Evolutionary conservation across 2,113 vertebrate genomes (phyloP).

Genomic region (Cinclus mexicanus): DNA sequence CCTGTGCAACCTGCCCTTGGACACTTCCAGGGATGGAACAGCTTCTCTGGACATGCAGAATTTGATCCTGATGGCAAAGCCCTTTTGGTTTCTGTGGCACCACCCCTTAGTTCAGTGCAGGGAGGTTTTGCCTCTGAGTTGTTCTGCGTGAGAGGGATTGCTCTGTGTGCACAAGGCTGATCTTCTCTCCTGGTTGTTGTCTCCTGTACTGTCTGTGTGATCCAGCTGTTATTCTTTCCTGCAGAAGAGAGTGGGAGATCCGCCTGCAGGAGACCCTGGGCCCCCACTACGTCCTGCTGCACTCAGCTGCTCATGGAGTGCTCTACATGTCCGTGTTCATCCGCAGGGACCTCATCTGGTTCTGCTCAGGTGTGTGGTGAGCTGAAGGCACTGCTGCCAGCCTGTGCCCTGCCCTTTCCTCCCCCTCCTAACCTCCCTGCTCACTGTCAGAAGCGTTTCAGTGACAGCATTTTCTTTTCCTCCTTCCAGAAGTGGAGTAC

Average conservation of each 20-base stretch:
- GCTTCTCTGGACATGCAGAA: neutral
- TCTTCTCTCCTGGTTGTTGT: neutral
- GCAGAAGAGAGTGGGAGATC: conserved; percentile 93
- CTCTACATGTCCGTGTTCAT: conserved; percentile 90
- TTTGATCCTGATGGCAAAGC: neutral
- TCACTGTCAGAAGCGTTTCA: neutral
- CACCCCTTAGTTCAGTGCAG: neutral
- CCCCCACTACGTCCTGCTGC: conserved; percentile 91
- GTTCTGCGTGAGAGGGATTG: neutral
- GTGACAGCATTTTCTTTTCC: neutral
- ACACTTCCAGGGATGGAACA: neutral
- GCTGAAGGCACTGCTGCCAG: neutral
- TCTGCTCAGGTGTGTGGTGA: conserved; percentile 87
- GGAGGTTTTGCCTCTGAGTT: accelerated
- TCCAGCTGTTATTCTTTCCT: neutral
- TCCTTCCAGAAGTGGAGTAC: conserved; percentile 86
- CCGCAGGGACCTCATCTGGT: conserved; percentile 97
- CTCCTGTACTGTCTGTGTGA: neutral
- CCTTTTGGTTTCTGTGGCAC: neutral
- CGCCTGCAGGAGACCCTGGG: conserved; percentile 93
- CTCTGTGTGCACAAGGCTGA: neutral
- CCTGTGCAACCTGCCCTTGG: neutral
- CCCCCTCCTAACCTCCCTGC: neutral
- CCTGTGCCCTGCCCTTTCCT: neutral
- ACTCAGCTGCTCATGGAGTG: conserved; percentile 87